Evolutionary conservation across 2,797 vertebrate genomes (phyloP), one percentile per base, ranked within the genome.

Genomic region (Peromyscus attwateri): DNA sequence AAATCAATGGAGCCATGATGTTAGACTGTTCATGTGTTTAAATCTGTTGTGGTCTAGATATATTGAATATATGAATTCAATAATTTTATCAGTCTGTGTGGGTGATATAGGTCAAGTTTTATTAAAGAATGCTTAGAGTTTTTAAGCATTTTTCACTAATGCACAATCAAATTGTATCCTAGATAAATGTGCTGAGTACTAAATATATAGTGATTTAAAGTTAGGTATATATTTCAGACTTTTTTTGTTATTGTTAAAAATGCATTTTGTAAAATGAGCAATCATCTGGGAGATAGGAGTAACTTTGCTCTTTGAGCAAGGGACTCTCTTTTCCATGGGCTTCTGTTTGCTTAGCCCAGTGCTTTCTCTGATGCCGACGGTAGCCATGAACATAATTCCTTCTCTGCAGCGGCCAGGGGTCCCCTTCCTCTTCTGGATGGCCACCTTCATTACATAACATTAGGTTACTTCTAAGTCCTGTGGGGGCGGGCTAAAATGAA

Each of bases 101-200:
- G 43, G 25, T 57, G 13, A 43, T 43, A 0, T 34, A 46, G 2
- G 31, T 87, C 31, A 87, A 85, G 4, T 93, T 95, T 84, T 80
- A 80, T 89, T 91, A 49, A 55, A 90, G 90, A 60, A 2, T 68
- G 6, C 57, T 70, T 23, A 29, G 25, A 84, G 17, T 52, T 92
- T 92, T 16, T 31, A 77, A 77, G 5, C 23, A 37, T 70, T 46
- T 1, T 57, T 27, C 7, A 25, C 25, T 76, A 84, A 23, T 62
- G 12, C 10, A 29, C 57, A 14, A 73, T 40, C 73, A 92, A 92
- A 49, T 66, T 40, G 25, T 94, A 64, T 87, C 14, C 40, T 91
- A 64, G 13, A 57, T 92, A 96, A 87, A 73, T 87, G 21, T 29
- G 16, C 71, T 93, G 37, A 90, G 19, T 81, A 57, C 25, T 75